Conservation (phyloP, 2,888 invertebrate genomes). For the Hirtodrosophila cameraria region DNA sequence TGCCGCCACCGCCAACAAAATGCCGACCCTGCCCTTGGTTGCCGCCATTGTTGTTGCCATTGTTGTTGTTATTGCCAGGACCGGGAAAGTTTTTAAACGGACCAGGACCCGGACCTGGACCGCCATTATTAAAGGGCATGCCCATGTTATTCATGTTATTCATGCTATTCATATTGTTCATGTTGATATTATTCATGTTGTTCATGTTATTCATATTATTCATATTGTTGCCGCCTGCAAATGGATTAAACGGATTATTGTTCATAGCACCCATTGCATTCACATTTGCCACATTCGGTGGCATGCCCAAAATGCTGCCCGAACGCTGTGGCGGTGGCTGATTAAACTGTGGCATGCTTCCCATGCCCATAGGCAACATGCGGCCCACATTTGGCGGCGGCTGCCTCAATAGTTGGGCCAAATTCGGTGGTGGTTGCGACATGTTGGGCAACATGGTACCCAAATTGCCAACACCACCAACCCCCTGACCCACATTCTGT, state of each 20-base stretch:
- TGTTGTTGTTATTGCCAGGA: slow-evolving; percentile 10
- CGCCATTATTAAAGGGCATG: slow-evolving; percentile 43
- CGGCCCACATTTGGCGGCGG: slow-evolving; percentile 78
- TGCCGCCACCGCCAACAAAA: slow-evolving; percentile 30
- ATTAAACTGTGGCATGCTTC: slow-evolving; percentile 54
- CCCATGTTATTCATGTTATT: slow-evolving; percentile 27
- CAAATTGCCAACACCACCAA: slow-evolving; percentile 44
- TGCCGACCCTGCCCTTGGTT: slow-evolving; percentile 45
- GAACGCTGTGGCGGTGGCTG: slow-evolving; percentile 79
- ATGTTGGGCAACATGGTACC: slow-evolving; percentile 71
- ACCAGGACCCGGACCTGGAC: slow-evolving; percentile 10
- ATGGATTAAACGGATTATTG: slow-evolving; percentile 73
- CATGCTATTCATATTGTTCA: slow-evolving; percentile 32
- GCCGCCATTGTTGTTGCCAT: slow-evolving; percentile 32
- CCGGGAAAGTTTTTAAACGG: slow-evolving; percentile 44
- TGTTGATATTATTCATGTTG: slow-evolving; percentile 46
- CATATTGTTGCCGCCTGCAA: slow-evolving; percentile 38
- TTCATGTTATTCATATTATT: slow-evolving; percentile 40
- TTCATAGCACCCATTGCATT: slow-evolving; percentile 37
- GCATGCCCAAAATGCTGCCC: slow-evolving; percentile 47
- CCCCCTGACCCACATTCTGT: slow-evolving; percentile 17
- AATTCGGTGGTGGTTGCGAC: slow-evolving; percentile 77
- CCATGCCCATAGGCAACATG: slow-evolving; percentile 79
- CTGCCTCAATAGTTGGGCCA: slow-evolving; percentile 69
- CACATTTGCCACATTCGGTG: slow-evolving; percentile 25